These are phyloP conservation scores for Varanus komodoensis DNA, from an alignment of 2,113 vertebrate genomes.

Conservation along the genomic window DNA sequence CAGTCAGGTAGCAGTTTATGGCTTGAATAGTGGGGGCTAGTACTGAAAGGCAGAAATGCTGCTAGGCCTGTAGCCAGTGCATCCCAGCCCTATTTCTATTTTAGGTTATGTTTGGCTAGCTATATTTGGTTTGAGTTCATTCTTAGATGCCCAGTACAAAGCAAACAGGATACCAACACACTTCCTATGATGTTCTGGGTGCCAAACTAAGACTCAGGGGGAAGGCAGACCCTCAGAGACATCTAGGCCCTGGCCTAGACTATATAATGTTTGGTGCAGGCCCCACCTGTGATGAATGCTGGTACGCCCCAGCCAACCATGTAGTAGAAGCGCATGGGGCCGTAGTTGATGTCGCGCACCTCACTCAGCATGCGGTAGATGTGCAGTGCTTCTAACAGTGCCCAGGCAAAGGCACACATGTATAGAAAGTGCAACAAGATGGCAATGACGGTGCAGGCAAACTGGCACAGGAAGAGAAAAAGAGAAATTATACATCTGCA, in stretches of 20 bases:
- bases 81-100: background rate
- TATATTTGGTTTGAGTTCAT: background rate
- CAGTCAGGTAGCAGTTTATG: background rate
- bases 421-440: slow-evolving; percentile 96
- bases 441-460: slow-evolving; percentile 92
- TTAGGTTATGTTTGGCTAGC: background rate
- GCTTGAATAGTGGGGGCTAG: background rate
- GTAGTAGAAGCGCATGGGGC: slow-evolving; percentile 97
- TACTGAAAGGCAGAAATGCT: background rate
- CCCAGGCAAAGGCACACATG: slow-evolving; percentile 94
- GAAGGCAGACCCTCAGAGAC: background rate
- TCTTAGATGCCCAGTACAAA: background rate
- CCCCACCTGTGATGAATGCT: slow-evolving; percentile 91
- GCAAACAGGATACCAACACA: background rate
- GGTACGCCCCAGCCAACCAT: slow-evolving; percentile 95
- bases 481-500: background rate
- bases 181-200: background rate
- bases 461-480: slow-evolving; percentile 74
- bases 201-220: background rate
- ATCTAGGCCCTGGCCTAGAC: background rate
- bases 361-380: slow-evolving; percentile 91
- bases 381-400: slow-evolving; percentile 92
- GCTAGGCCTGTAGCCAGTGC: background rate
- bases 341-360: slow-evolving; percentile 89
- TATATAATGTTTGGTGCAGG: background rate